phyloP scores from a whole-genome alignment of 2,797 vertebrate genomes.

The Ara ararauna region DNA sequence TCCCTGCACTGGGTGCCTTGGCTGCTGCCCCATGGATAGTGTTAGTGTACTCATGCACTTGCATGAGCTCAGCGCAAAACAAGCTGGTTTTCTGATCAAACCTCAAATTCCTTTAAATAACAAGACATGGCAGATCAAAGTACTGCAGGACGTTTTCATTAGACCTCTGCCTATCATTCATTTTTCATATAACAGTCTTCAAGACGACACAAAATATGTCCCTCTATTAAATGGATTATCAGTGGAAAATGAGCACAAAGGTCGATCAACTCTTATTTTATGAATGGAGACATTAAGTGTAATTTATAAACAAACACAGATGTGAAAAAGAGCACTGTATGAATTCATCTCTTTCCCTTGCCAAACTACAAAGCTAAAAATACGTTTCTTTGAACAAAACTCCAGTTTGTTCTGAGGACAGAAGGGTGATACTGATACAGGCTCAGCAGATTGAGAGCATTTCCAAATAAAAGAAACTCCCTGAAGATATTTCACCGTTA shows the following conservation, averaged over 20 bases:
- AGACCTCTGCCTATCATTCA: neutral
- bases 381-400: conserved; percentile 17
- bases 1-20: neutral
- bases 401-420: conserved; percentile 3
- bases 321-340: conserved; percentile 14
- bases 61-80: neutral
- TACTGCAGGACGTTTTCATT: neutral
- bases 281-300: neutral
- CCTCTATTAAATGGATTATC: neutral
- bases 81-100: neutral
- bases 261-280: conserved; percentile 31
- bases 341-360: conserved; percentile 1
- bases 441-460: neutral
- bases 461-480: conserved; percentile 14
- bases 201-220: neutral
- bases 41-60: neutral
- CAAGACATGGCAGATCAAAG: neutral
- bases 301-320: conserved; percentile 51
- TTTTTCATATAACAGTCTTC: neutral
- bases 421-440: neutral
- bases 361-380: conserved; percentile 49
- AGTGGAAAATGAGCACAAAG: neutral
- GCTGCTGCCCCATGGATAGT: neutral
- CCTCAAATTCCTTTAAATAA: neutral
- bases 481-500: neutral